Percentiles rank a stretch among this genome's conserved stretches.
Evolutionary conservation across 2,113 vertebrate species (phyloP).

Genomic region (Callipepla squamata): DNA sequence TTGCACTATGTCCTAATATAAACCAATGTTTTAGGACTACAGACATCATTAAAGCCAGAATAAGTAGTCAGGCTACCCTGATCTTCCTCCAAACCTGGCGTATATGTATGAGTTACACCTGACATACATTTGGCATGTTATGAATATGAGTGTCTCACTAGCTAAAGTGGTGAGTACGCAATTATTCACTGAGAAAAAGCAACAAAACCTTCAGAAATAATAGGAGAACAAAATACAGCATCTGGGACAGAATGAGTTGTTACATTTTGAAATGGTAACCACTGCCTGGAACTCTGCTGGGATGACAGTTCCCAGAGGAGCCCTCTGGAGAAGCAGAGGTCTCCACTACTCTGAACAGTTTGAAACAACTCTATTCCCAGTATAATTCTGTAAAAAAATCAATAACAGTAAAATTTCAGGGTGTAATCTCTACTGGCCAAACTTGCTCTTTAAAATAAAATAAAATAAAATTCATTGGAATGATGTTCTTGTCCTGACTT

Average conservation of each 20-base stretch:
- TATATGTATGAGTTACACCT: fast-evolving
- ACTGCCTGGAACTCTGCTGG: background rate
- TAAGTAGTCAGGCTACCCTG: background rate
- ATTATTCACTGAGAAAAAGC: background rate
- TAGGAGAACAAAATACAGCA: background rate
- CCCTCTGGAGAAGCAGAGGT: background rate
- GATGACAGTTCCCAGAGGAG: background rate
- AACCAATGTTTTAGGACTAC: background rate
- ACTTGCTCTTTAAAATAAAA: background rate
- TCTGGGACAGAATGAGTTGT: background rate
- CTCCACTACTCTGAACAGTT: background rate
- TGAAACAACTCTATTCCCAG: background rate
- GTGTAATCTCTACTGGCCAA: background rate
- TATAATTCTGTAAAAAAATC: background rate
- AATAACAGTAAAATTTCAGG: background rate
- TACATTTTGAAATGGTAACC: background rate
- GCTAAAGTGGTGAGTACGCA: background rate
- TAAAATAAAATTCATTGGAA: background rate
- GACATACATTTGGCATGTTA: background rate
- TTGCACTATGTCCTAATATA: background rate
- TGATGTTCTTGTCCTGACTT: background rate
- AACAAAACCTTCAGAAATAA: background rate
- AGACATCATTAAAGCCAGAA: background rate
- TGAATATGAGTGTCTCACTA: background rate
- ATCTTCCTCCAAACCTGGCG: background rate